Conservation (phyloP, 2,113 vertebrate genomes). For the Mirounga angustirostris region DNA sequence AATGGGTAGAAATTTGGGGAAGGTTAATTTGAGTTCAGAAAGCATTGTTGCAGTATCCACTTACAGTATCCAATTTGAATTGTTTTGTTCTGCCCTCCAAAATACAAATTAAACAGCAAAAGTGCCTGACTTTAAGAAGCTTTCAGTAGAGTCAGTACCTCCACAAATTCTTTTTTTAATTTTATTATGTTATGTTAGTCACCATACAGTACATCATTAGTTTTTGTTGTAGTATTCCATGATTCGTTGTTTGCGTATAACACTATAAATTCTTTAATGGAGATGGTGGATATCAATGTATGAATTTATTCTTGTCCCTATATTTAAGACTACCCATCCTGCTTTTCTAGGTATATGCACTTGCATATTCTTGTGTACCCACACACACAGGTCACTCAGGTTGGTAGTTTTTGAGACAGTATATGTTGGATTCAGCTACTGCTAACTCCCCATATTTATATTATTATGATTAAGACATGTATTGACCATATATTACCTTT, state of each 20-base stretch:
- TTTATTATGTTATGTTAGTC: too few relatives aligned
- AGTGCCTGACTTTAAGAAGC: background rate
- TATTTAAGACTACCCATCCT: background rate
- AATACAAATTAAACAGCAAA: background rate
- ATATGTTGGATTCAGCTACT: background rate
- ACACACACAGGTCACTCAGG: background rate
- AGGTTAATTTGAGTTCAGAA: constrained; percentile 8
- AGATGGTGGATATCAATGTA: background rate
- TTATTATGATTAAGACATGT: background rate
- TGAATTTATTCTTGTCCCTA: background rate
- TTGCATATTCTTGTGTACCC: background rate
- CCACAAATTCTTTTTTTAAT: background rate
- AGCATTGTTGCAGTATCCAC: background rate
- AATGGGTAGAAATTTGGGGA: background rate
- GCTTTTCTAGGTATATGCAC: background rate
- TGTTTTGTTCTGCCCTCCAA: background rate
- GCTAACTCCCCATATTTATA: background rate
- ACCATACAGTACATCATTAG: too few relatives aligned
- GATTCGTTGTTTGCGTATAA: too few relatives aligned
- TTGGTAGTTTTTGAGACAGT: background rate
- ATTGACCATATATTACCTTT: background rate
- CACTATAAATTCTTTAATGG: background rate
- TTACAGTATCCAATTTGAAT: background rate
- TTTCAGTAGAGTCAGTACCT: background rate
- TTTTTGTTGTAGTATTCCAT: too few relatives aligned